phyloP scores from a whole-genome alignment of 2,797 vertebrate species.

The Calcarius lapponicus region DNA sequence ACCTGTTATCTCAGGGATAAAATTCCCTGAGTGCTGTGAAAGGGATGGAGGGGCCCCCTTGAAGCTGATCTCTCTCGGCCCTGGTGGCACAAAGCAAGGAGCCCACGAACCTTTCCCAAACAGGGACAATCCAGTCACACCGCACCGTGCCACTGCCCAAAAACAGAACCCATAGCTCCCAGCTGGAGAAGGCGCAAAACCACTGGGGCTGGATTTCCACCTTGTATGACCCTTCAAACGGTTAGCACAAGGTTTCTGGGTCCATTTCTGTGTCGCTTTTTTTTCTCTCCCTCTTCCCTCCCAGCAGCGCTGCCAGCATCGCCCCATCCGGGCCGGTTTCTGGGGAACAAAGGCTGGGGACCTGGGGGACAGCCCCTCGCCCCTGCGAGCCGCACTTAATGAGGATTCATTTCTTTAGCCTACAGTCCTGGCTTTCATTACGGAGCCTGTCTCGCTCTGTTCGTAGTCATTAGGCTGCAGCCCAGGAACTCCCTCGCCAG shows the following conservation, averaged over 20 bases:
- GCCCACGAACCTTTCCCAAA: not conserved
- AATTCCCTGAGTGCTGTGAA: not conserved
- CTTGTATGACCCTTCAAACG: not conserved
- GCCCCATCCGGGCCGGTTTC: not conserved
- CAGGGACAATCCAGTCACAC: not conserved
- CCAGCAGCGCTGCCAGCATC: not conserved
- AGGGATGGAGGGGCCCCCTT: no score
- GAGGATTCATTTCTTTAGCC: constrained; percentile 60
- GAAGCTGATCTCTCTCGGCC: not conserved
- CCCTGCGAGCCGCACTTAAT: constrained; percentile 8
- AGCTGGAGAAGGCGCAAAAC: not conserved
- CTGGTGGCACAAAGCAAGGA: not conserved
- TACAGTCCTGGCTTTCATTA: constrained; percentile 27
- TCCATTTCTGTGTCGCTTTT: not conserved
- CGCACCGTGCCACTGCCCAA: not conserved
- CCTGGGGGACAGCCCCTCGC: constrained; percentile 15
- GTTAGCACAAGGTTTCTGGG: not conserved
- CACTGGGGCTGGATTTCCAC: not conserved
- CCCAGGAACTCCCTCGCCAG: not conserved
- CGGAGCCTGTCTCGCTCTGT: not conserved
- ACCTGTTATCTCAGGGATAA: not conserved
- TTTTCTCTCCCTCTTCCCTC: not conserved
- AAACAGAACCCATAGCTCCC: not conserved
- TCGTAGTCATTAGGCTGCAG: constrained; percentile 28
- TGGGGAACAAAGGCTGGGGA: constrained; percentile 23